Percentiles rank a stretch among this genome's conserved stretches.
phyloP scores from a whole-genome alignment of 2,113 vertebrate species.

The Bos indicus region DNA sequence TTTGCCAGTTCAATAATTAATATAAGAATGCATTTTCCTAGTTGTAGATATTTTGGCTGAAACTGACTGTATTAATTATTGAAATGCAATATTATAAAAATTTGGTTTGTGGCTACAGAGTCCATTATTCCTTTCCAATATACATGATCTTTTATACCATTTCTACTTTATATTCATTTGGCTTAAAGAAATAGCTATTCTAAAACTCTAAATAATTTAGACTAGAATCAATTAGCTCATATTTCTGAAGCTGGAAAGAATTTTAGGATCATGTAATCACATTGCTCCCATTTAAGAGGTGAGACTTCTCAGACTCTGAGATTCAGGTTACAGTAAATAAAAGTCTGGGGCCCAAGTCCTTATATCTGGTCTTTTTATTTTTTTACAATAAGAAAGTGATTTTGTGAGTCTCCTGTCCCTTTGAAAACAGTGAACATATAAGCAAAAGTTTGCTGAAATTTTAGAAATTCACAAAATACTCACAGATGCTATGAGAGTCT shows the following conservation, averaged over 20 bases:
- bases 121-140: neutral
- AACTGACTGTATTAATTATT: conserved; percentile 65
- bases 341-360: neutral
- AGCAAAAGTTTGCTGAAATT: neutral
- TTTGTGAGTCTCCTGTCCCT: neutral
- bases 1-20: conserved; percentile 3
- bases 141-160: conserved; percentile 47
- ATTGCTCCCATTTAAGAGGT: neutral
- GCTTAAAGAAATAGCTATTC: neutral
- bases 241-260: neutral
- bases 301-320: neutral
- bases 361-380: neutral
- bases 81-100: conserved; percentile 47
- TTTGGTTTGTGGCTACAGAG: conserved; percentile 36
- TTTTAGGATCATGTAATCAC: neutral
- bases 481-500: neutral
- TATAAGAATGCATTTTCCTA: conserved; percentile 52
- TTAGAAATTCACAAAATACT: neutral
- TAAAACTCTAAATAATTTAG: neutral
- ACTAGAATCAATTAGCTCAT: conserved; percentile 43
- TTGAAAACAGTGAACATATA: neutral
- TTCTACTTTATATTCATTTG: neutral
- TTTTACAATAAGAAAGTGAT: neutral
- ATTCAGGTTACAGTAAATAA: neutral
- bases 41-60: conserved; percentile 57